phyloP scores from a whole-genome alignment of 2,888 invertebrate genomes.

The Trichogramma dendrolimi region DNA sequence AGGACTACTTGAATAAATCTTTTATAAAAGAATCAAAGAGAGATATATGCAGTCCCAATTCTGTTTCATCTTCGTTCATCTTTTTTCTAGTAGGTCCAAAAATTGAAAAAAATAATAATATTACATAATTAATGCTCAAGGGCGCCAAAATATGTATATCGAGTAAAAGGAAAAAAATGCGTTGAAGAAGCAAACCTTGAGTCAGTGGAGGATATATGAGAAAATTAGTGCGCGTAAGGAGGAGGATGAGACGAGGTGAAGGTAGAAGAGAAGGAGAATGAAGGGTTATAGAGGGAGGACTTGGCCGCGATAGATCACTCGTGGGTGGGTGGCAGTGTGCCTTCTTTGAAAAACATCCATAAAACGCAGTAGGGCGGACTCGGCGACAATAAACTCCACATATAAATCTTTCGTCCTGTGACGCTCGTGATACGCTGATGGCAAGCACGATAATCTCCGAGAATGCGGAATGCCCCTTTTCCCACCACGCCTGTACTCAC shows the following conservation, averaged over 20 bases:
- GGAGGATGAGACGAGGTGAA: slow-evolving; percentile 16
- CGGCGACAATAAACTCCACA: slow-evolving; percentile 54
- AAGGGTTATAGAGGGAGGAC: slow-evolving; percentile 13
- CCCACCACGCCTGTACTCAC: slow-evolving; percentile 10
- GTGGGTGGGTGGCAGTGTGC: slow-evolving; percentile 42
- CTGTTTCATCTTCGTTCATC: too few relatives aligned
- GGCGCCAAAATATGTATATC: too few relatives aligned
- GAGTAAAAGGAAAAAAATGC: too few relatives aligned
- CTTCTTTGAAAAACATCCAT: slow-evolving; percentile 54
- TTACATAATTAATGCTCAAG: too few relatives aligned
- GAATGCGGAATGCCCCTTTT: slow-evolving; percentile 49
- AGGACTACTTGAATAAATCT: too few relatives aligned
- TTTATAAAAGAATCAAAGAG: too few relatives aligned
- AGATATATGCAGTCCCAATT: too few relatives aligned
- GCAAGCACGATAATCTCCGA: slow-evolving; percentile 54
- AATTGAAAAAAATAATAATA: too few relatives aligned
- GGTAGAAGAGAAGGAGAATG: slow-evolving; percentile 22
- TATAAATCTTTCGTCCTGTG: slow-evolving; percentile 52
- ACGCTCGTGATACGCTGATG: slow-evolving; percentile 53
- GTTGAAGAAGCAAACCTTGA: too few relatives aligned
- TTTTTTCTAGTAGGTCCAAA: too few relatives aligned
- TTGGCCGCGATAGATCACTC: slow-evolving; percentile 49
- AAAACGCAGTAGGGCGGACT: slow-evolving; percentile 54
- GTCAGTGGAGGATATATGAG: too few relatives aligned
- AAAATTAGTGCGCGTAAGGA: too few relatives aligned